Evolutionary conservation across 2,797 vertebrate genomes (phyloP).

Genomic region (Holocentrus rufus): DNA sequence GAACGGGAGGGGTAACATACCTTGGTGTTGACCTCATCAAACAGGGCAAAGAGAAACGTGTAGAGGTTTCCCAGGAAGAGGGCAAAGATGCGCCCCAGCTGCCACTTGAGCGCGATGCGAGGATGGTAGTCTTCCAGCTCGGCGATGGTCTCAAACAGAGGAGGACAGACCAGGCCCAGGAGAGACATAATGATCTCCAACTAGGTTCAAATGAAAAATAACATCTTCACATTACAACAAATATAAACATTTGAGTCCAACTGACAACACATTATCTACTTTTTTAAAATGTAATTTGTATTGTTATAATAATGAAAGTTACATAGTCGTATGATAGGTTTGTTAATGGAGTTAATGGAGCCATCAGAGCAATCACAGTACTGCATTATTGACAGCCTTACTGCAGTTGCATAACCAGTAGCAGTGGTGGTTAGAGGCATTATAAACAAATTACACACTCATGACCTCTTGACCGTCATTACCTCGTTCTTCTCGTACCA

Average conservation of each 20-base stretch:
- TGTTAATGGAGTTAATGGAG: too few species aligned
- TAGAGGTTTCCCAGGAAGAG: conserved; percentile 98
- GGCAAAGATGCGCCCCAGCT: conserved; percentile 96
- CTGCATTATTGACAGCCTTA: too few species aligned
- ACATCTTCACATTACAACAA: not conserved
- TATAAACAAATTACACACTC: too few species aligned
- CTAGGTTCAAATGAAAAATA: conserved; percentile 63
- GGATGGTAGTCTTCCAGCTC: conserved; percentile 97
- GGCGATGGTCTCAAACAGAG: conserved; percentile 96
- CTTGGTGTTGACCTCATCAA: conserved; percentile 96
- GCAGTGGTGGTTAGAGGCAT: not conserved
- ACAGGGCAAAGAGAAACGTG: conserved; percentile 94
- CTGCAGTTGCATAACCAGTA: too few species aligned
- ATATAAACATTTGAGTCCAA: not conserved
- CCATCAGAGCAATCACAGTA: too few species aligned
- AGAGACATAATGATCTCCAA: conserved; percentile 98
- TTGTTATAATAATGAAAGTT: not conserved
- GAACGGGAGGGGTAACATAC: too few species aligned
- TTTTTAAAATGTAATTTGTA: not conserved
- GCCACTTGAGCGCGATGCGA: conserved; percentile 96
- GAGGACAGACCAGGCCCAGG: conserved; percentile 96
- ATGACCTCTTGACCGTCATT: conserved; percentile 26
- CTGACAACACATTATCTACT: not conserved
- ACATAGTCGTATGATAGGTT: too few species aligned
- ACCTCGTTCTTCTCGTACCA: conserved; percentile 99